phyloP scores from a whole-genome alignment of 2,113 vertebrate genomes.

The Laticauda laticaudata region DNA sequence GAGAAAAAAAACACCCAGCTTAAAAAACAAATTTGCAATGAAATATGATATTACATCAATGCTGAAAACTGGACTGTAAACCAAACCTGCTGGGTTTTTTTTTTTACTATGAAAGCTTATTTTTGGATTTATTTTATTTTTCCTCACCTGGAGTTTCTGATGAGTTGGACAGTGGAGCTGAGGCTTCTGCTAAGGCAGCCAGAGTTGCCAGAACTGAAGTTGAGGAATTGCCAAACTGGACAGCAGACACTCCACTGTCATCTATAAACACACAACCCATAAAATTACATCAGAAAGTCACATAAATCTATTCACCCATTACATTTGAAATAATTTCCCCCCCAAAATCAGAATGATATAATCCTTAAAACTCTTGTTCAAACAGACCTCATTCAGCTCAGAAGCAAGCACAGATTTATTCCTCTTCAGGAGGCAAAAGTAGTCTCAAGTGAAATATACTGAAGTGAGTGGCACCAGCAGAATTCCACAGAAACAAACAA shows the following conservation, averaged over 20 bases:
- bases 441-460: not conserved
- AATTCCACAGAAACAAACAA: not conserved
- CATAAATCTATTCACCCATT: not conserved
- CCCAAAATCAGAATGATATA: not conserved
- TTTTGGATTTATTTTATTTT: conserved; percentile 4
- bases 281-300: conserved; percentile 13
- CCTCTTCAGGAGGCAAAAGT: not conserved
- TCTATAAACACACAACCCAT: conserved; percentile 62
- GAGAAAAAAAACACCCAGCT: not conserved
- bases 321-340: not conserved
- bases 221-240: conserved; percentile 85
- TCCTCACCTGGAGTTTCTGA: conserved; percentile 83
- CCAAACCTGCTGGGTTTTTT: not conserved
- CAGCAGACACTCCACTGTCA: conserved; percentile 80
- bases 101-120: not conserved
- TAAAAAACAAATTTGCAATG: not conserved
- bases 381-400: not conserved
- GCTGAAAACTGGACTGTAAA: not conserved
- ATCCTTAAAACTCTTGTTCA: not conserved
- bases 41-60: not conserved
- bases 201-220: conserved; percentile 84
- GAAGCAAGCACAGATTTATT: not conserved
- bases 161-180: conserved; percentile 81
- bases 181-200: conserved; percentile 86
- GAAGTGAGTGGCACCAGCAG: not conserved